phyloP scores from a whole-genome alignment of 2,797 vertebrate species.

The Characodon lateralis region DNA sequence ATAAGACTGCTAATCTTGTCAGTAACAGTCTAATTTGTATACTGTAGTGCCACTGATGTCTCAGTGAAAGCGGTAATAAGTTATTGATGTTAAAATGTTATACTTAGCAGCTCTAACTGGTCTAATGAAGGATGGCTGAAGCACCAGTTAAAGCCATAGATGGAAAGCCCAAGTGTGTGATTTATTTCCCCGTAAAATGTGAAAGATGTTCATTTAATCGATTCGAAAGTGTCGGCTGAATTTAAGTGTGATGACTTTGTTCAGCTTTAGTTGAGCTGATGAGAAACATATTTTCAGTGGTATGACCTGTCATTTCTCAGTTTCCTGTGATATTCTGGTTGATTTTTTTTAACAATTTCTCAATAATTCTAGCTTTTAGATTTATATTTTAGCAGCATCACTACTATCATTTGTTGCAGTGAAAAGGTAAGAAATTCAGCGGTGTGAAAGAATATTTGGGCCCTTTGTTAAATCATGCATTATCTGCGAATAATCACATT shows the following conservation, averaged over 20 bases:
- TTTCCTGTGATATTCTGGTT: neutral
- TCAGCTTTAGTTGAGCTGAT: neutral
- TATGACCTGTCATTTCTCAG: neutral
- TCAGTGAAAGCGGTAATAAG: constrained; percentile 12
- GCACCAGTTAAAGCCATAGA: neutral
- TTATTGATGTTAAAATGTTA: constrained; percentile 32
- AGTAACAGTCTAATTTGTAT: constrained; percentile 13
- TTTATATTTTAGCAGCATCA: neutral
- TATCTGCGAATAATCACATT: neutral
- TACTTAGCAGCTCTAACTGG: constrained; percentile 21
- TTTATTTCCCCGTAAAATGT: constrained; percentile 3
- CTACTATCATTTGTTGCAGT: neutral
- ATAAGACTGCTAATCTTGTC: constrained; percentile 19
- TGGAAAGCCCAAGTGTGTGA: neutral
- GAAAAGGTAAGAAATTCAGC: neutral
- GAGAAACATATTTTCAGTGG: neutral
- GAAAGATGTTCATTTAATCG: constrained; percentile 1
- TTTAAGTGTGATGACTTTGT: neutral
- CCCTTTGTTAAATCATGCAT: neutral
- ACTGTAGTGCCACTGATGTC: constrained; percentile 22
- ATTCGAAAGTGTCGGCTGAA: neutral
- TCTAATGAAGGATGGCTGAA: constrained; percentile 14
- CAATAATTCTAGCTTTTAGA: neutral
- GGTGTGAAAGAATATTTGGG: neutral
- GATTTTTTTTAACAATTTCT: neutral